Conservation (phyloP, 2,113 vertebrate species). For the Vulpes lagopus region DNA sequence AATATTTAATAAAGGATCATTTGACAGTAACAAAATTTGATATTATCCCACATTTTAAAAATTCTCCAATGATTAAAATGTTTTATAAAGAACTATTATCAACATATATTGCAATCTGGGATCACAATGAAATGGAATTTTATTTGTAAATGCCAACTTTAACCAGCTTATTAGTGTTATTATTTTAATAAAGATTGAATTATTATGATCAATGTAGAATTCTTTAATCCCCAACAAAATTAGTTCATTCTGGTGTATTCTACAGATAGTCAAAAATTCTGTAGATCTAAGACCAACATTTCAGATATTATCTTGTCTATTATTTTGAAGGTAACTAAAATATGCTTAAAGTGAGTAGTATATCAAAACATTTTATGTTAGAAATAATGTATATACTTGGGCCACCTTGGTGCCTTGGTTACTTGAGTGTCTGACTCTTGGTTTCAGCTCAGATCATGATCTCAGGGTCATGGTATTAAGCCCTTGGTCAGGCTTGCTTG, state of each 20-base stretch:
- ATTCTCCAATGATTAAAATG: not conserved
- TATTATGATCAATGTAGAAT: not conserved
- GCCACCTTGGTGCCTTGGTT: not conserved
- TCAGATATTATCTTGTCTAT: not conserved
- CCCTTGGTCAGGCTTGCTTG: not conserved
- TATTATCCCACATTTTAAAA: not conserved
- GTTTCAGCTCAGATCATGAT: not conserved
- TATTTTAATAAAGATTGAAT: not conserved
- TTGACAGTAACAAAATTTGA: not conserved
- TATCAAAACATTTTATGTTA: not conserved
- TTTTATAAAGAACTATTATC: not conserved
- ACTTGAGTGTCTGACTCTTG: not conserved
- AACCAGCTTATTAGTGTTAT: not conserved
- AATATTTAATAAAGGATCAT: not conserved
- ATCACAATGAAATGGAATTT: not conserved
- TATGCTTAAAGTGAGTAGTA: not conserved
- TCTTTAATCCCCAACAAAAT: not conserved
- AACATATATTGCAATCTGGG: not conserved
- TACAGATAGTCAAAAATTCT: not conserved
- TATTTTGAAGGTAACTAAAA: not conserved
- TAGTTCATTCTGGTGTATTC: not conserved
- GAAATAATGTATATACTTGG: not conserved
- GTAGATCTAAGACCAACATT: not conserved
- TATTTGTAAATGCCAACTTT: not conserved
- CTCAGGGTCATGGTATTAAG: not conserved